Percentiles rank a stretch among this genome's conserved stretches.
phyloP scores from a whole-genome alignment of 2,888 invertebrate genomes.

The Drosophila affinis region DNA sequence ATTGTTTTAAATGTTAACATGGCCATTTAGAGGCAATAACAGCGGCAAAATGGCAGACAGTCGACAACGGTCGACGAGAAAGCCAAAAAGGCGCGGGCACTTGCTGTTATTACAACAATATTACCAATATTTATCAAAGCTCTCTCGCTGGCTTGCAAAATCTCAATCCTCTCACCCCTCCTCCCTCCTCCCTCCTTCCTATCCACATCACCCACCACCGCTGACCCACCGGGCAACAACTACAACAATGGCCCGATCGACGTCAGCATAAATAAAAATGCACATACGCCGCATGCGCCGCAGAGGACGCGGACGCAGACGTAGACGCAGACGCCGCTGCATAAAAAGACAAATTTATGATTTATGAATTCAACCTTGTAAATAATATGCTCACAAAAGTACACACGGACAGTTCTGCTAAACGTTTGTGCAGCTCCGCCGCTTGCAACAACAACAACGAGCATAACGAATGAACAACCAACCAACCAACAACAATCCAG shows the following conservation, averaged over 20 bases:
- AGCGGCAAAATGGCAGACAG: conserved; percentile 77
- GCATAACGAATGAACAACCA: conserved; percentile 17
- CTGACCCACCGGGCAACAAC: conserved; percentile 17
- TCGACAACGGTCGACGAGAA: conserved; percentile 52
- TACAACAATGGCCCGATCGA: conserved; percentile 65
- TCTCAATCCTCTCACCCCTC: not conserved
- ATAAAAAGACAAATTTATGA: conserved; percentile 81
- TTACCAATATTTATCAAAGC: conserved; percentile 76
- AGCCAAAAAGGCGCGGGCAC: conserved; percentile 74
- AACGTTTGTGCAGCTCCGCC: conserved; percentile 60
- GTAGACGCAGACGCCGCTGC: conserved; percentile 54
- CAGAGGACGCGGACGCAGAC: conserved; percentile 14
- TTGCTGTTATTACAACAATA: conserved; percentile 78
- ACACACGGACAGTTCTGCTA: conserved; percentile 71
- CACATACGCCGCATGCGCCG: conserved; percentile 64
- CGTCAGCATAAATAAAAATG: conserved; percentile 73
- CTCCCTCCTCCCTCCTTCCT: not conserved
- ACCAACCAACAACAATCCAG: conserved; percentile 24
- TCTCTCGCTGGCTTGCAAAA: conserved; percentile 49
- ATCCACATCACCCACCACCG: not conserved
- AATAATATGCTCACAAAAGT: conserved; percentile 76
- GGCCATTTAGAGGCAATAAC: conserved; percentile 80
- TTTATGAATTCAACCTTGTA: conserved; percentile 80
- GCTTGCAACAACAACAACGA: conserved; percentile 11
- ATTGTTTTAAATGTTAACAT: conserved; percentile 79